phyloP scores from a whole-genome alignment of 2,797 vertebrate genomes.

The Eupleurogrammus muticus region DNA sequence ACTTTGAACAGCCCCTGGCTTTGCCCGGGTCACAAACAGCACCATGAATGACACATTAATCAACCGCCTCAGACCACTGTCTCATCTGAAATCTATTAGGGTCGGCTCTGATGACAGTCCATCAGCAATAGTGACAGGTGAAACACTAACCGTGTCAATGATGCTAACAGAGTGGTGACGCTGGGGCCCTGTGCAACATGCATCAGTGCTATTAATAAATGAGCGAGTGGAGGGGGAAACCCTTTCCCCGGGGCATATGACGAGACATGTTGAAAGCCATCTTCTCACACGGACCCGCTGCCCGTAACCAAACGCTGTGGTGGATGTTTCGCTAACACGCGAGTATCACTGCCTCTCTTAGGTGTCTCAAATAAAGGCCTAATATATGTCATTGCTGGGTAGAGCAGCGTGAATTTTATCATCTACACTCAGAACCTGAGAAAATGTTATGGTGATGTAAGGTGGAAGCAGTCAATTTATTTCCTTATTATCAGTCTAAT shows the following conservation, averaged over 20 bases:
- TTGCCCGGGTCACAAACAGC: conserved; percentile 28
- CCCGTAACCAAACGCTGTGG: conserved; percentile 54
- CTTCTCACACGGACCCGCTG: conserved; percentile 36
- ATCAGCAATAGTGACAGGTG: conserved; percentile 66
- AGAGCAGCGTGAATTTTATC: conserved; percentile 40
- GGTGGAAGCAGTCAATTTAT: conserved; percentile 37
- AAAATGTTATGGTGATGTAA: conserved; percentile 20
- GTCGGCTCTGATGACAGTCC: conserved; percentile 57
- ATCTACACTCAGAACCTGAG: conserved; percentile 14
- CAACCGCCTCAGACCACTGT: conserved; percentile 23
- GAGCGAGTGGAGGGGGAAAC: conserved; percentile 53
- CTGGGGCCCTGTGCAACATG: conserved; percentile 19
- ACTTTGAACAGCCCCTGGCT: conserved; percentile 12
- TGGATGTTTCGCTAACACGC: conserved; percentile 16
- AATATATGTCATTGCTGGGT: conserved; percentile 30
- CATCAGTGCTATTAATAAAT: conserved; percentile 68
- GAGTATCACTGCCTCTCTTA: conserved; percentile 35
- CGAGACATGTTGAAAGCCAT: conserved; percentile 46
- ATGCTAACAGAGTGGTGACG: conserved; percentile 23
- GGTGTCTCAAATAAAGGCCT: conserved; percentile 38
- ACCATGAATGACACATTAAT: conserved; percentile 50
- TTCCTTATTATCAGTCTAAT: conserved; percentile 36
- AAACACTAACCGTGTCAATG: conserved; percentile 65
- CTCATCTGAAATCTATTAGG: conserved; percentile 69
- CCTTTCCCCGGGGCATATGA: conserved; percentile 37